Evolutionary conservation across 1,140 invertebrate species (phyloP), one percentile per base, ranked within the genome.

Genomic region (Ladona fulva): DNA sequence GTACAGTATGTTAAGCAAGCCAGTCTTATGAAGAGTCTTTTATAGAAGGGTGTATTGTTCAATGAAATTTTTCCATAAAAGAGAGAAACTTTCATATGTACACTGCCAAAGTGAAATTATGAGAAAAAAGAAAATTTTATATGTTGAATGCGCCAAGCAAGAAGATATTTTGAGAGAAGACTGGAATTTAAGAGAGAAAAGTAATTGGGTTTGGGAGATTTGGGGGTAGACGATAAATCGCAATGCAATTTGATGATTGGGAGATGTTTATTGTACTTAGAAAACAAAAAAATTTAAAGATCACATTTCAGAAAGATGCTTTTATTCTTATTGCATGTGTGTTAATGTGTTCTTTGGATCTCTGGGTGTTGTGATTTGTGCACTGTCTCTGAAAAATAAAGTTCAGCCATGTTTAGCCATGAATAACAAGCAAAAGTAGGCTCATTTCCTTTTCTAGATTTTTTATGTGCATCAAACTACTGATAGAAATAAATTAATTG

Each of bases 121-220:
- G 52, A 66, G 52, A 66, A n/a, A n/a, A n/a, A n/a, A n/a, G n/a
- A n/a, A n/a, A n/a, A 66, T 66, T 66, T 66, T 66, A 66, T 66
- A 66, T 5, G 3, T 66, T 66, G 52, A 11, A 66, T 66, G 52
- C 3, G n/a, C 52, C 52, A 66, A 66, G 52, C 52, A 66, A 66
- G 52, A 12, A 66, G 12, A 66, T 66, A 66, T 66, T 66, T 66
- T 66, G 52, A 52, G n/a, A 66, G 52, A 66, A 66, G 52, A 66
- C 52, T 66, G 52, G 52, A 66, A 66, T 66, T 19, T 66, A 12
- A 37, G 29, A 37, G 12, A 66, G 52, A 66, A 5, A 19, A 6
- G 3, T 66, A 19, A 66, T 66, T 66, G 14, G 3, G 52, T 66
- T 6, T 16, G 52, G 52, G 52, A 66, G 14, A 66, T 66, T 66